Percentiles rank a stretch among this genome's conserved stretches.
These are phyloP conservation scores for Gonioctena quinquepunctata DNA, from an alignment of 1,140 invertebrate species.

Conservation along the genomic window DNA sequence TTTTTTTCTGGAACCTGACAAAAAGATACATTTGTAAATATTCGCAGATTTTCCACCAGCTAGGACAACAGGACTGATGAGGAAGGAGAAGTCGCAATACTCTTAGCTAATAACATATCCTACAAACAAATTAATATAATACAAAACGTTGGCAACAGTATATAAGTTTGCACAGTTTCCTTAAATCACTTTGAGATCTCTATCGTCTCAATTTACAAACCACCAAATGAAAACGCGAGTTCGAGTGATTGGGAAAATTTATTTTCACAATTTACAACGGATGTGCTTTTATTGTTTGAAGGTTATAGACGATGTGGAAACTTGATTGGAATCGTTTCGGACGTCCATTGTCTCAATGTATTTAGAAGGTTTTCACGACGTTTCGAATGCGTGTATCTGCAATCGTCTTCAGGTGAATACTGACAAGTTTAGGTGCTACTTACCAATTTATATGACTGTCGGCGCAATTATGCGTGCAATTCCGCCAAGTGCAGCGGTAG, in stretches of 20 bases:
- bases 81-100: background rate
- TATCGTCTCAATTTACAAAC: background rate
- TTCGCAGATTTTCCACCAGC: background rate
- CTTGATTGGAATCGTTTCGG: too few species aligned
- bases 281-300: background rate
- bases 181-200: background rate
- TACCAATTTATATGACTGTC: too few species aligned
- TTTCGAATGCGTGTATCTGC: too few species aligned
- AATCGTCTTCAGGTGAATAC: too few species aligned
- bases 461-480: too few species aligned
- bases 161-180: background rate
- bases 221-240: background rate
- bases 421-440: too few species aligned
- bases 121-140: background rate
- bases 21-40: background rate
- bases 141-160: background rate
- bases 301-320: too few species aligned
- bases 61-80: background rate
- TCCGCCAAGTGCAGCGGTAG: too few species aligned
- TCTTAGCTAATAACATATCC: background rate
- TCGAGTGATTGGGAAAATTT: background rate
- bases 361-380: too few species aligned
- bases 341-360: too few species aligned
- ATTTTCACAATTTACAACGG: background rate
- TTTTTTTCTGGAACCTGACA: background rate